Base-by-base conservation (phyloP, 1,140 invertebrate genomes). In the Colletes latitarsis region DNA sequence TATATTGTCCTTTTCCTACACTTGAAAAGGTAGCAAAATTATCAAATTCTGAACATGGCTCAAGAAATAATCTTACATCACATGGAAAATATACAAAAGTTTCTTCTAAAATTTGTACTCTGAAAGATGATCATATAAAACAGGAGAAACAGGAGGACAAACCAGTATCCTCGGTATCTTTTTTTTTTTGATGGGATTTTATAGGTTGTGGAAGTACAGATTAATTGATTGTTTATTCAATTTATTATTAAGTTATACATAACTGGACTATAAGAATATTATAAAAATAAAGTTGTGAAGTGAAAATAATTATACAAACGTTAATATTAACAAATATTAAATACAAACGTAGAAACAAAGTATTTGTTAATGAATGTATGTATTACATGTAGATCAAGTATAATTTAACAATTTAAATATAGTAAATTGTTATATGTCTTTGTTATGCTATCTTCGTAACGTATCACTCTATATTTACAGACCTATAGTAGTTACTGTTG, bases 111-210 rank as follows among this genome's bases (percentile, higher is more conserved):
- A 73, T 74, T 74, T 63, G 64, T 10, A 46, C 64, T 63, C n/a
- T 69, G 19, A 88, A 82, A 83, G 84, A 57, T 39, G 81, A 86
- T 9, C 64, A 70, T 66, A 55, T 66, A 60, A 82, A 79, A 68
- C 12, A 58, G 68, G 83, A 83, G 73, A 83, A 77, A 67, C 43
- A 55, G 60, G 84, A 89, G 83, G 88, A 88, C 53, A 85, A 85
- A n/a, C 74, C 86, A 81, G 88, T 88, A 83, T 60, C 83, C 55
- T 87, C 82, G 91, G 91, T 93, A 92, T 46, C 74, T 87, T 75
- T 81, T 69, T 79, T 82, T 77, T 58, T 83, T 58, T 83, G 67
- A 43, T 14, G 55, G 63, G 57, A 15, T 66, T 57, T 82, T 70
- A 62, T 76, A 57, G n/a, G 30, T 66, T 84, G 57, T 80, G 43